Base-by-base conservation (phyloP, 2,797 vertebrate species). In the Silurus aristotelis region DNA sequence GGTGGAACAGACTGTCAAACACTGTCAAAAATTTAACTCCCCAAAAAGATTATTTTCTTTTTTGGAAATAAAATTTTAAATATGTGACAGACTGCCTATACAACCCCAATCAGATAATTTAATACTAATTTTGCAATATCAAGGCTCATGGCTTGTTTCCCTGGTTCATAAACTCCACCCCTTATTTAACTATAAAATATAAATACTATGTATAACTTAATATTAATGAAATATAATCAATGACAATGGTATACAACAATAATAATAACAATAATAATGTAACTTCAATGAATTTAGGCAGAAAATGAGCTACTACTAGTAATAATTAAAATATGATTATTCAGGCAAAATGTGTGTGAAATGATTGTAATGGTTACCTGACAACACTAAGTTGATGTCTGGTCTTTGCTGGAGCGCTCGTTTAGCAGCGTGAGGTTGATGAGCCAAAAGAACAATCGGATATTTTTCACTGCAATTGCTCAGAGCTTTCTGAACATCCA, bases 401-500 rank as follows among this genome's bases (percentile, higher is more conserved):
- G 95, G 95, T 27, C 94, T 92, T 60, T 91, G 90, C 86, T 94
- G 94, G 60, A 96, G 93, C 20, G 95, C 96, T 89, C 92, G 91
- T 89, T 95, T 95, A 64, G 95, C 96, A 85, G 96, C 96, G 79
- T 91, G 52, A 0, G 95, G 95, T 88, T 96, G 96, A 90, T 96
- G 96, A 84, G 96, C 96, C 15, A 96, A 89, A 77, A 96, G 90
- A 85, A 96, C 87, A 55, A 95, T 95, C 1, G 93, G 83, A 20
- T 64, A 92, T 38, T 95, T 93, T 0, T 89, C 84, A 79, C 88
- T 88, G 66, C 96, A 96, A 5, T 87, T 95, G 43, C 58, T 85
- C 81, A 96, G 92, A 27, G 95, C 96, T 84, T 95, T 95, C 81
- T 85, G 87, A 5, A 96, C 92, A 78, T 96, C 93, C 95, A 96